Percentiles rank a stretch among this genome's conserved stretches.
Evolutionary conservation across 2,113 vertebrate species (phyloP).

Genomic region (Dromas ardeola): DNA sequence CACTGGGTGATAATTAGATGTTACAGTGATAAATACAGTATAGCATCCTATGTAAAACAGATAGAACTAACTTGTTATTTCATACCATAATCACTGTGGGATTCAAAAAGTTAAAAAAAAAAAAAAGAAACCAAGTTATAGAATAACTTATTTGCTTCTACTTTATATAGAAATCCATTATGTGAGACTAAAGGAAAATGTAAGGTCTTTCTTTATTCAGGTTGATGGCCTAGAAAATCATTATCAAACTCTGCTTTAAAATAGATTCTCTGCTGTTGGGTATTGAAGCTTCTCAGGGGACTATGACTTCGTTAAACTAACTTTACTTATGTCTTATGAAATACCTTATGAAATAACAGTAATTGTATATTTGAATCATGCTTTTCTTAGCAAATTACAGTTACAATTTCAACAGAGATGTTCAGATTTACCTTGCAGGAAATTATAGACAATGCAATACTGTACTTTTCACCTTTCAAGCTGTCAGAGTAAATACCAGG

Average conservation of each 20-base stretch:
- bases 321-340: neutral
- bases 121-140: neutral
- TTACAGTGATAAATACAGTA: neutral
- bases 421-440: neutral
- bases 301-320: neutral
- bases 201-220: conserved; percentile 23
- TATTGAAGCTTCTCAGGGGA: neutral
- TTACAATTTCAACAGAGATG: neutral
- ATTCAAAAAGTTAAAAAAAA: neutral
- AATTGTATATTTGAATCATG: neutral
- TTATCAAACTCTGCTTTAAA: conserved; percentile 4
- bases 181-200: conserved; percentile 23
- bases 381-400: neutral
- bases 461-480: neutral
- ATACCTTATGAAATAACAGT: neutral
- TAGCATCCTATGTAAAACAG: neutral
- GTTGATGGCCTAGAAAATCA: conserved; percentile 38
- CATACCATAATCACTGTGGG: neutral
- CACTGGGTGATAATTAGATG: neutral
- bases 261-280: conserved; percentile 15
- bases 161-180: neutral
- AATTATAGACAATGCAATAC: neutral
- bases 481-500: neutral
- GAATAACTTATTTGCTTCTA: neutral
- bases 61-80: neutral